Evolutionary conservation across 1,140 invertebrate species (phyloP).

Genomic region (Oedothorax gibbosus): DNA sequence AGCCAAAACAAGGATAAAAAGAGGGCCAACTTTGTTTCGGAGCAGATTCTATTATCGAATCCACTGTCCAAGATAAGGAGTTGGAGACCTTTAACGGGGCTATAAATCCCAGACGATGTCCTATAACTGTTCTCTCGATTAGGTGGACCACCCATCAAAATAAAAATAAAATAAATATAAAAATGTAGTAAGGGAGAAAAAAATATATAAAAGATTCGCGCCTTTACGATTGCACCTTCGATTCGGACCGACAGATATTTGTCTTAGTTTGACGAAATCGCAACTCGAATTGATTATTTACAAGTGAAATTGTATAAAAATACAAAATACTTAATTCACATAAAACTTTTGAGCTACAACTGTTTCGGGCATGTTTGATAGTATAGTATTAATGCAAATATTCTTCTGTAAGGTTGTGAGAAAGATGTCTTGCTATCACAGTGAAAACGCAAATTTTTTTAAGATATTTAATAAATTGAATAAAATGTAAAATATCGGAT

Average conservation of each 20-base stretch:
- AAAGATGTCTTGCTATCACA: no score
- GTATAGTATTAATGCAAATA: no score
- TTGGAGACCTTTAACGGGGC: constrained; percentile 43
- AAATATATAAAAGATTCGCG: not conserved
- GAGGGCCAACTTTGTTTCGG: constrained; percentile 20
- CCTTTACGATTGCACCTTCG: constrained; percentile 38
- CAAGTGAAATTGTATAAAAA: not conserved
- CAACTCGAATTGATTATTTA: constrained; percentile 15
- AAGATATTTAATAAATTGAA: no score
- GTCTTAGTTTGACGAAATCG: not conserved
- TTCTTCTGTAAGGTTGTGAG: no score
- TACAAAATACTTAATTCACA: no score
- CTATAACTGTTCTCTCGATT: constrained; percentile 58
- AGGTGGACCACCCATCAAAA: constrained; percentile 55
- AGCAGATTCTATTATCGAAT: constrained; percentile 53
- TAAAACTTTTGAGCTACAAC: no score
- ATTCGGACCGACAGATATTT: constrained; percentile 8
- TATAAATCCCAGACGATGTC: constrained; percentile 52
- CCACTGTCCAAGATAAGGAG: constrained; percentile 40
- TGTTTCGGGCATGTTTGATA: no score
- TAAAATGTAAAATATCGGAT: no score
- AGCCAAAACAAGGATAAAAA: not conserved
- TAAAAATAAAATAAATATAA: constrained; percentile 23
- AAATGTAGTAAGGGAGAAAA: not conserved
- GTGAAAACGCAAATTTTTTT: no score